Conservation (phyloP, 1,140 invertebrate species). For the Atta colombica region DNA sequence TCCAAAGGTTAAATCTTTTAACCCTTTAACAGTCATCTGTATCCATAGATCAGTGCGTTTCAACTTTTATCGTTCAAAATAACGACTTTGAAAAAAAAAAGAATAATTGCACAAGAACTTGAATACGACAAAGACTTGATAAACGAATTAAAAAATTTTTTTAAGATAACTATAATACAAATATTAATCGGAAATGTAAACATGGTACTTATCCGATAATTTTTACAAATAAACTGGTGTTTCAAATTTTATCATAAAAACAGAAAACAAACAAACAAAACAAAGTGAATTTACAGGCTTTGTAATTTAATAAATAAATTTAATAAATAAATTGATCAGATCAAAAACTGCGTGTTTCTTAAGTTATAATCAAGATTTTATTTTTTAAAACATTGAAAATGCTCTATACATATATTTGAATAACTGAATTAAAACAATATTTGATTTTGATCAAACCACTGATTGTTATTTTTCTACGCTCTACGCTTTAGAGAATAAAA, state of each 20-base stretch:
- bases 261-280: not conserved
- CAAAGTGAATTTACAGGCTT: not conserved
- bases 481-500: not conserved
- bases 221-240: not conserved
- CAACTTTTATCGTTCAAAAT: conserved; percentile 4
- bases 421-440: not conserved
- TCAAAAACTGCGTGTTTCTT: not conserved
- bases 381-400: not conserved
- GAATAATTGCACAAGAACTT: not conserved
- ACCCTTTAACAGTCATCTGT: not conserved
- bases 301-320: not conserved
- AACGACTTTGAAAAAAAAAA: conserved; percentile 14
- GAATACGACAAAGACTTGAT: not conserved
- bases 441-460: not conserved
- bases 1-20: conserved; percentile 20
- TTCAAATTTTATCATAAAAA: not conserved
- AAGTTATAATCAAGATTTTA: not conserved
- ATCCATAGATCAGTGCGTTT: not conserved
- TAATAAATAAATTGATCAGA: not conserved
- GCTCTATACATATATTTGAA: not conserved
- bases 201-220: not conserved
- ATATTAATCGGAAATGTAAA: not conserved
- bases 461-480: not conserved
- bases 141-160: not conserved
- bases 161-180: not conserved